These are phyloP conservation scores for Hycleus phaleratus DNA, from an alignment of 1,140 invertebrate genomes.

Conservation along the genomic window DNA sequence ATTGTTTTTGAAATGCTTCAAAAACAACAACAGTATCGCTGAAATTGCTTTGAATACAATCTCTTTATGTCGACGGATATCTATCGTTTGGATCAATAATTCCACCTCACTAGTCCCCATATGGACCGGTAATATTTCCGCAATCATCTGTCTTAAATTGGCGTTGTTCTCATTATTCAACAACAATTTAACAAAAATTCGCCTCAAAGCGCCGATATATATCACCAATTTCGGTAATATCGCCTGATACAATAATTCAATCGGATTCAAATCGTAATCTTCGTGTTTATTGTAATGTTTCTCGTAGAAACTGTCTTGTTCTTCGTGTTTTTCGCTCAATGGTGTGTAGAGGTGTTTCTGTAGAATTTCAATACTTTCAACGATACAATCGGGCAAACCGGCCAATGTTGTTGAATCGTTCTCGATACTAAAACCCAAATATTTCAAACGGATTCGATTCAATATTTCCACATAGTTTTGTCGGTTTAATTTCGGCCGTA, in stretches of 20 bases:
- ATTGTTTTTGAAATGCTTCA: slow-evolving; percentile 97
- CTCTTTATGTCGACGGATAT: slow-evolving; percentile 95
- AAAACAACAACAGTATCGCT: slow-evolving; percentile 78
- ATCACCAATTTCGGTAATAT: slow-evolving; percentile 88
- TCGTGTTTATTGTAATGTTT: slow-evolving; percentile 21
- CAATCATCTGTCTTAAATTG: slow-evolving; percentile 91
- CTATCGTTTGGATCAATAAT: slow-evolving; percentile 84
- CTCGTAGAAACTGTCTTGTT: neutral
- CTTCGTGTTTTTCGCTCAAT: neutral
- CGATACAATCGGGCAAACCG: neutral
- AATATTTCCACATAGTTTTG: neutral
- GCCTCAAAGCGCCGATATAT: slow-evolving; percentile 91
- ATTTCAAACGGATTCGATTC: neutral
- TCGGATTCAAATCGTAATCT: slow-evolving; percentile 63
- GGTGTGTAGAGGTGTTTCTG: slow-evolving; percentile 1
- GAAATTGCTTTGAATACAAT: slow-evolving; percentile 96
- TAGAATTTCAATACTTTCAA: neutral
- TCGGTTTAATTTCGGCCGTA: neutral
- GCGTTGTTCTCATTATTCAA: slow-evolving; percentile 92
- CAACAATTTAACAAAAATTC: slow-evolving; percentile 59
- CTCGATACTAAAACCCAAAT: neutral
- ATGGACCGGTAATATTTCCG: slow-evolving; percentile 81
- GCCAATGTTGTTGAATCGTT: neutral
- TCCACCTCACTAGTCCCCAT: slow-evolving; percentile 58
- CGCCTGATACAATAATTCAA: slow-evolving; percentile 81